phyloP scores from a whole-genome alignment of 2,888 invertebrate species.

The Eristalinus aeneus region DNA sequence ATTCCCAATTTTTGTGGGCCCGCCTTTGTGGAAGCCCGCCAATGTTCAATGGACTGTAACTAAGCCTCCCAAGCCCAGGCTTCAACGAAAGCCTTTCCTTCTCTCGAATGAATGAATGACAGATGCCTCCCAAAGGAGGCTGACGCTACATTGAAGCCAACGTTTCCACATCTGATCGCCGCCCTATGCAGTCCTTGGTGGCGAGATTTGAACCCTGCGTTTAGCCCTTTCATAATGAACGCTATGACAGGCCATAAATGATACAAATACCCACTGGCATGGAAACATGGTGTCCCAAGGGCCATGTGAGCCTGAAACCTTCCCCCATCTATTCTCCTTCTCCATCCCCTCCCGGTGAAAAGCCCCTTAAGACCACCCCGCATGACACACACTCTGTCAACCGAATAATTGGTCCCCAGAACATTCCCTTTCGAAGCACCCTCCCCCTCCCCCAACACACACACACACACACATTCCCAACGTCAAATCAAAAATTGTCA shows the following conservation, averaged over 20 bases:
- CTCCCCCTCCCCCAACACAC: neutral
- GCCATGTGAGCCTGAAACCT: neutral
- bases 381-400: neutral
- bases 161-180: too few relatives aligned
- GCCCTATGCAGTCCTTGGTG: too few relatives aligned
- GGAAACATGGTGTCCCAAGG: neutral
- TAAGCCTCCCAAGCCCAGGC: too few relatives aligned
- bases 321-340: neutral
- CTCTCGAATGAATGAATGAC: too few relatives aligned
- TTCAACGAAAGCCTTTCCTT: too few relatives aligned
- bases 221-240: too few relatives aligned
- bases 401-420: neutral
- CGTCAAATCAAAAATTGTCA: constrained; percentile 44
- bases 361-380: neutral
- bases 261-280: neutral
- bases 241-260: neutral
- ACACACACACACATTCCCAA: constrained; percentile 7
- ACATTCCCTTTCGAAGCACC: neutral
- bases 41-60: too few relatives aligned
- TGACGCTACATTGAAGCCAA: too few relatives aligned
- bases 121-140: too few relatives aligned
- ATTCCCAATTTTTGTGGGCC: too few relatives aligned
- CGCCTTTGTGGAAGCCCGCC: too few relatives aligned
- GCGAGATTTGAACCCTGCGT: too few relatives aligned
- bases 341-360: neutral